Conservation (phyloP, 2,113 vertebrate genomes). For the Camelus dromedarius region DNA sequence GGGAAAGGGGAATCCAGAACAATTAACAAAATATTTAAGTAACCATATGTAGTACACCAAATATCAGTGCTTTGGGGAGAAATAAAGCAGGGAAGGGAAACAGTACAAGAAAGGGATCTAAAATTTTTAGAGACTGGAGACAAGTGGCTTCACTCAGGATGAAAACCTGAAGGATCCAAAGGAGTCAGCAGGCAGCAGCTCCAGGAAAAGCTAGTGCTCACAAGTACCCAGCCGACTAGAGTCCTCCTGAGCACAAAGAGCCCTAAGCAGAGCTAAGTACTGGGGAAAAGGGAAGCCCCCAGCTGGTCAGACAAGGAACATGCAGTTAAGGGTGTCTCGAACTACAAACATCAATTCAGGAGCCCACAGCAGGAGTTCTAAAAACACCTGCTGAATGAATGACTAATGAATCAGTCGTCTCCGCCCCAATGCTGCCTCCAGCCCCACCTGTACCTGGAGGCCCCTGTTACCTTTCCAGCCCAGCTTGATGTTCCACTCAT, state of each 20-base stretch:
- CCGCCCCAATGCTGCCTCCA: background rate
- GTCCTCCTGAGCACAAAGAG: background rate
- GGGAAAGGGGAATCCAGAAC: background rate
- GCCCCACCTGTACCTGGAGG: background rate
- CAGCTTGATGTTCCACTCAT: constrained; percentile 86
- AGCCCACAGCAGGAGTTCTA: background rate
- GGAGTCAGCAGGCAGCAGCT: background rate
- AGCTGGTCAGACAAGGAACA: background rate
- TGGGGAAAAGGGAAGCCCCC: background rate
- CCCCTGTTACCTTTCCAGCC: constrained; percentile 82
- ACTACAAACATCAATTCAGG: background rate
- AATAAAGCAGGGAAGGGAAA: background rate
- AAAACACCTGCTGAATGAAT: background rate
- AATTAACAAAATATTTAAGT: background rate
- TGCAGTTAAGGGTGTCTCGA: background rate
- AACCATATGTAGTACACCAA: background rate
- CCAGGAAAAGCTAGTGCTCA: background rate
- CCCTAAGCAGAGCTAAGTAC: background rate
- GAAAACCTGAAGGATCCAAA: background rate
- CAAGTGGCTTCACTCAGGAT: background rate
- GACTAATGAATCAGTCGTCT: background rate
- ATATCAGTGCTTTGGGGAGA: background rate
- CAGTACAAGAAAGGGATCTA: background rate
- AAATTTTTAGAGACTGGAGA: background rate
- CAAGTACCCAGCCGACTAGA: background rate